Evolutionary conservation across 2,113 vertebrate genomes (phyloP).

Genomic region (Spea multiplicata): DNA sequence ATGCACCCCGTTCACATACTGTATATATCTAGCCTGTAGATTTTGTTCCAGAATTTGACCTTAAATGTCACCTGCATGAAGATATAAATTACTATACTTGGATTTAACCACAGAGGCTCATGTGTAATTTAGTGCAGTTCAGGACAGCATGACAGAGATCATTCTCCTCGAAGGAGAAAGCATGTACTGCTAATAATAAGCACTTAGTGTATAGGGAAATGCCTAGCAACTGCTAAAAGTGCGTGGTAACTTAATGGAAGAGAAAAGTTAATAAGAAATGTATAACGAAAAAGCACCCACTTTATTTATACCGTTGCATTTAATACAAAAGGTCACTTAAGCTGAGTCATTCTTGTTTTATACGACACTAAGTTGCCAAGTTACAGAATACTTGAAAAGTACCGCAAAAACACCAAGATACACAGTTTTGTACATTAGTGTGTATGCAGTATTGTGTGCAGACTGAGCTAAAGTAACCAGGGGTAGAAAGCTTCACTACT

Average conservation of each 20-base stretch:
- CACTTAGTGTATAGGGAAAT: conserved; percentile 35
- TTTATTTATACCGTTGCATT: conserved; percentile 7
- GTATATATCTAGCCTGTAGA: neutral
- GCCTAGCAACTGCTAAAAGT: conserved; percentile 33
- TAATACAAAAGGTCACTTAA: conserved; percentile 8
- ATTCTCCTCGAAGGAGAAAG: conserved; percentile 3
- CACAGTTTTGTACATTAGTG: too few relatives aligned
- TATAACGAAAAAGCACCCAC: conserved; percentile 20
- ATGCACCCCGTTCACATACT: too few relatives aligned
- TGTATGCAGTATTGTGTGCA: too few relatives aligned
- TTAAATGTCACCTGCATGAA: neutral
- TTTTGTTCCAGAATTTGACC: conserved; percentile 3
- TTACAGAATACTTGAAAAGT: too few relatives aligned
- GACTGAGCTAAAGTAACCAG: too few relatives aligned
- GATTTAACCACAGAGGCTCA: neutral
- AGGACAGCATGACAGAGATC: conserved; percentile 27
- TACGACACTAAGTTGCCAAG: too few relatives aligned
- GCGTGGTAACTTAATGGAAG: conserved; percentile 27
- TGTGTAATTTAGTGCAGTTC: conserved; percentile 16
- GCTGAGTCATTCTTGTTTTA: conserved; percentile 2
- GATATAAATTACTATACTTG: neutral
- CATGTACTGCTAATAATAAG: conserved; percentile 4
- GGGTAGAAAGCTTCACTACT: too few relatives aligned
- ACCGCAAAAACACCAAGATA: too few relatives aligned
- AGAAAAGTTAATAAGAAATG: conserved; percentile 16